Percentiles rank a stretch among this genome's conserved stretches.
Evolutionary conservation across 53 echinoderm and acorn worm genomes (phyloP).

Genomic region (Luidia sarsii): DNA sequence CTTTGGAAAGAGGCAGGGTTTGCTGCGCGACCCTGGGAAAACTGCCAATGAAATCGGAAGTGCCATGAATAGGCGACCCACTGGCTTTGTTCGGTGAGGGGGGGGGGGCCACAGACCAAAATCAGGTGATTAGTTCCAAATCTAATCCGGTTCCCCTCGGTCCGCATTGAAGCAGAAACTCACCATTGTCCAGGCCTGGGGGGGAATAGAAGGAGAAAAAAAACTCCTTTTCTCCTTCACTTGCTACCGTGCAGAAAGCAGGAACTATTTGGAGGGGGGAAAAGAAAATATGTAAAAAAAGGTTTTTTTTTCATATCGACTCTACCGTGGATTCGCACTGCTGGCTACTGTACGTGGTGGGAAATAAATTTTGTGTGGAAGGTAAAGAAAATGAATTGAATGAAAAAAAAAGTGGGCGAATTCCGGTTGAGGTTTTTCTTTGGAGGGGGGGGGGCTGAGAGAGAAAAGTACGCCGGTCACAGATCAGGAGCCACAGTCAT

Average conservation of each 20-base stretch:
- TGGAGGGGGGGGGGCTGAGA: too few relatives aligned
- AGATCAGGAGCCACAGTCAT: too few relatives aligned
- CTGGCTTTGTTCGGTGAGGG: conserved; percentile 56
- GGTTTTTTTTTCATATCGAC: too few relatives aligned
- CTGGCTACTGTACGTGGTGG: conserved; percentile 3
- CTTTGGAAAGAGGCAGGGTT: neutral
- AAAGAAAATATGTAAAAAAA: neutral
- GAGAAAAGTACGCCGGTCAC: too few relatives aligned
- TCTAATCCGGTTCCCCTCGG: conserved; percentile 49
- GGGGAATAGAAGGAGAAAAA: neutral
- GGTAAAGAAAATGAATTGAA: too few relatives aligned
- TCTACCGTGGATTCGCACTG: conserved; percentile 6
- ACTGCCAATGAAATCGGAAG: conserved; percentile 44
- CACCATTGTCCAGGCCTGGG: neutral
- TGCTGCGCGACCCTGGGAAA: conserved; percentile 41
- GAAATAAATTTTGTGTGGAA: neutral
- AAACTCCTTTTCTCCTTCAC: neutral
- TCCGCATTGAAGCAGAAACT: conserved; percentile 47
- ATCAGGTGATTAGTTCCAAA: conserved; percentile 58
- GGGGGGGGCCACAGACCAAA: conserved; percentile 34
- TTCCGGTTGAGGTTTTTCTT: conserved; percentile 12
- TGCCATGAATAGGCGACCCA: conserved; percentile 36
- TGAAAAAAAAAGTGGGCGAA: conserved; percentile 11
- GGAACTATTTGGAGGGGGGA: neutral
- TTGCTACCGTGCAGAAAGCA: conserved; percentile 40